phyloP scores from a whole-genome alignment of 2,888 invertebrate genomes.

The Stratiomys singularior region DNA sequence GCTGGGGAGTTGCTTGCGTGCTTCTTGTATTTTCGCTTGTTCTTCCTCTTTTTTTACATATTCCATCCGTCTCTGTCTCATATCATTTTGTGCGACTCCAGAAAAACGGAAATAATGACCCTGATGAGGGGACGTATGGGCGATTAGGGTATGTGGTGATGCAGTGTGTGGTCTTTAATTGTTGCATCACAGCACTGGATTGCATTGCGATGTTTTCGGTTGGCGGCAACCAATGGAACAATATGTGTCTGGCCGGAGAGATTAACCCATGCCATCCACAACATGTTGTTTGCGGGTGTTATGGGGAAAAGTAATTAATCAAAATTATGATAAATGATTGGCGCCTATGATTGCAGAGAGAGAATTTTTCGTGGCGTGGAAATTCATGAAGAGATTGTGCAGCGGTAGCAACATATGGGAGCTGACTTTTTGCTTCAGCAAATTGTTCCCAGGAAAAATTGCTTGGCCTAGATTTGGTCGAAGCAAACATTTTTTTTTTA shows the following conservation, averaged over 20 bases:
- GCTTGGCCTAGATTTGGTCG: too few species aligned
- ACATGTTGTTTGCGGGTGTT: background rate
- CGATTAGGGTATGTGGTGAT: background rate
- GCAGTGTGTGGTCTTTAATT: constrained; percentile 25
- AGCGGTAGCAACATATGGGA: too few species aligned
- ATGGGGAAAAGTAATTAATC: constrained; percentile 30
- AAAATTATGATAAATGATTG: constrained; percentile 34
- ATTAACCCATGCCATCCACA: too few species aligned
- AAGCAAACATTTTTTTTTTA: too few species aligned
- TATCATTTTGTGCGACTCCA: background rate
- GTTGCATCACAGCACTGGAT: background rate
- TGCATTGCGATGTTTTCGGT: background rate
- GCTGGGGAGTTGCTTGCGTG: background rate
- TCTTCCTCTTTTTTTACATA: too few species aligned
- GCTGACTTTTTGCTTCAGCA: too few species aligned
- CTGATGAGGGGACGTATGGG: background rate
- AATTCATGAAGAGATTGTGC: too few species aligned
- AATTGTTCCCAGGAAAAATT: too few species aligned
- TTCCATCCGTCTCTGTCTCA: background rate
- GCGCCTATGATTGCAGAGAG: constrained; percentile 22
- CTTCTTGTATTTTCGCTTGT: too few species aligned
- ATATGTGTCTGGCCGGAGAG: too few species aligned
- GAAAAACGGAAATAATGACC: constrained; percentile 35
- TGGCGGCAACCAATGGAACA: too few species aligned
- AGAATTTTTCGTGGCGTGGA: too few species aligned